Evolutionary conservation across 2,888 invertebrate species (phyloP).

Genomic region (Julus scandinavius): DNA sequence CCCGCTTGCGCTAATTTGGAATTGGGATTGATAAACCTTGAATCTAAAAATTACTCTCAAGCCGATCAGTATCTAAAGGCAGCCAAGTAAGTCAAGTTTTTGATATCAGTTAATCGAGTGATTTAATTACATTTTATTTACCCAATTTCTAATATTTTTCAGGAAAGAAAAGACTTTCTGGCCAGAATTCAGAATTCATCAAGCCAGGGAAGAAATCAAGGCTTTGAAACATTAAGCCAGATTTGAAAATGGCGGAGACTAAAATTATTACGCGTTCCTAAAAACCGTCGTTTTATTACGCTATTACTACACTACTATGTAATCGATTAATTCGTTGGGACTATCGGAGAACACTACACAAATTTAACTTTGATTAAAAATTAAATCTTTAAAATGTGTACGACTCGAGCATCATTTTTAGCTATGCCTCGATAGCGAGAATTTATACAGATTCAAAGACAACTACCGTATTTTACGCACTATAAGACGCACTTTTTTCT

Average conservation of each 20-base stretch:
- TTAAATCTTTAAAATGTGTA: not conserved
- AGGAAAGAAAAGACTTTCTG: slow-evolving; percentile 54
- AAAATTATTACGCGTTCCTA: not conserved
- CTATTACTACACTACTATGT: not conserved
- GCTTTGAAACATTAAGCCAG: not conserved
- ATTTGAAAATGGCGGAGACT: not conserved
- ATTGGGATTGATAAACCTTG: slow-evolving; percentile 48
- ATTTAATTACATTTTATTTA: not conserved
- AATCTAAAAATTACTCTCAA: slow-evolving; percentile 37
- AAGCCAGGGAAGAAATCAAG: slow-evolving; percentile 49
- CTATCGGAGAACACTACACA: not conserved
- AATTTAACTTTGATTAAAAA: not conserved
- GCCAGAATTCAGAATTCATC: slow-evolving; percentile 51
- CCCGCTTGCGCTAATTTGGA: slow-evolving; percentile 49
- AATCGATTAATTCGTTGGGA: not conserved
- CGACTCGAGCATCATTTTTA: too few species aligned
- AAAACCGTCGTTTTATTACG: not conserved
- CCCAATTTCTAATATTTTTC: not conserved
- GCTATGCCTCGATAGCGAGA: too few species aligned
- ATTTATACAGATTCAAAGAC: too few species aligned
- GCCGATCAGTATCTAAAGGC: slow-evolving; percentile 50
- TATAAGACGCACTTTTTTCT: too few species aligned
- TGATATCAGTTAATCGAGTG: not conserved
- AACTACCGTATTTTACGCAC: too few species aligned
- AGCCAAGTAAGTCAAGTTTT: slow-evolving; percentile 50